Evolutionary conservation across 2,113 vertebrate species (phyloP), one percentile per base, ranked within the genome.

Genomic region (Xerus inauris): DNA sequence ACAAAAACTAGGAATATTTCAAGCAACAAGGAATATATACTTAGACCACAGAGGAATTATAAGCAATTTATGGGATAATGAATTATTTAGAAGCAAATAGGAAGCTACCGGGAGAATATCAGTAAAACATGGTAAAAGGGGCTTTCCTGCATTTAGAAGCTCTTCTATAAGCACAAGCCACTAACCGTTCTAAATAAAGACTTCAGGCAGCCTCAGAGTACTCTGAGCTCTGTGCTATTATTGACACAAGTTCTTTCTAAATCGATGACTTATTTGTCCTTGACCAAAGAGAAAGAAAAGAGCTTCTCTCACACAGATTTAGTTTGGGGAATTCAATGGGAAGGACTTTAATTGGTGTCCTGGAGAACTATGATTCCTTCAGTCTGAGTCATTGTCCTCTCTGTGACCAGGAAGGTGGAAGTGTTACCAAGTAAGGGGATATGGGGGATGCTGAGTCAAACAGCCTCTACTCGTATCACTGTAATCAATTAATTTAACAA

Each of bases 51-150:
- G 71, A 96, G 40, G 38, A 96, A 88, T 81, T 84, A 96, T 3
- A 91, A 90, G 59, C 72, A 91, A 93, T 85, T 96, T 93, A 84
- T 93, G 49, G 49, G 71, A 57, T 83, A 24, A 64, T 95, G 38
- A 42, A 94, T 97, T 94, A 95, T 96, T 94, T 94, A 96, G 87
- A 91, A 96, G 83, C 57, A 94, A 92, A 84, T 24, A 92, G 38
- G 69, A 85, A 89, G 47, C 82, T 94, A 77, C 64, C 87, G 81
- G 80, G 93, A 96, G 87, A 89, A 69, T 87, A 87, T 64, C 13
- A 75, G 65, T 32, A 87, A 65, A 30, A 85, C 45, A 94, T 51
- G 13, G 72, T 32, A 77, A 91, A 91, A 93, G 83, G 14, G 47
- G 57, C 64, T 72, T 95, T 92, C 64, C 64, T 97, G 79, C 65